Evolutionary conservation across 2,888 invertebrate genomes (phyloP), one percentile per base, ranked within the genome.

Genomic region (Apotomis turbidana): DNA sequence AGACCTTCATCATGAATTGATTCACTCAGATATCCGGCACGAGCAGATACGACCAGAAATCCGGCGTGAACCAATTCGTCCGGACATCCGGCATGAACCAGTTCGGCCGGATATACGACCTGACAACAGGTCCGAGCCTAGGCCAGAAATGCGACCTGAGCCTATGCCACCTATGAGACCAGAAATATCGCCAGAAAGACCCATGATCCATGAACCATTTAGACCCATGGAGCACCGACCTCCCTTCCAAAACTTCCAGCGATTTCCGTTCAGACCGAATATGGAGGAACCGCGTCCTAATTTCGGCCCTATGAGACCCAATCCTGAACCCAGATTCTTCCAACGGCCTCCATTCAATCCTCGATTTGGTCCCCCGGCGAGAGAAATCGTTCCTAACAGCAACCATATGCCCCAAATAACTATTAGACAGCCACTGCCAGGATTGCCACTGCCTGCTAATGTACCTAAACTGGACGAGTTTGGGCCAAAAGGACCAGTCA

Each of bases 381-480:
- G 90, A 4, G 89, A 89, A 41, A 82, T 89, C 1, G 78, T 78
- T 0, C 87, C 89, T 0, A 86, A 86, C 52, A 74, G 77, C 1
- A 81, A 77, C 61, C 85, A 84, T 38, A 79, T 89, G 75, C 91
- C 90, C 0, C 91, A 90, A 85, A 87, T 91, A 70, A 89, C 89
- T 0, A 87, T 90, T 8, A 79, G 89, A 0, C 90, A 90, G 61
- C 78, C 83, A 0, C 46, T 84, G 46, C 82, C 52, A 64, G 78
- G 75, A 51, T 55, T 71, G 57, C 78, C 74, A 0, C 59, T 71
- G 59, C 67, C 76, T 3, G 60, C 75, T 0, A 51, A 55, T 5
- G 49, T 49, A 5, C 76, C 57, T 9, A 59, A 77, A 10, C 74
- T 80, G 8, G 78, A 76, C 3, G 76, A 76, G 59, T 78, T 78